These are phyloP conservation scores for Plagiodera versicolora DNA, from an alignment of 2,888 invertebrate species.

Conservation along the genomic window DNA sequence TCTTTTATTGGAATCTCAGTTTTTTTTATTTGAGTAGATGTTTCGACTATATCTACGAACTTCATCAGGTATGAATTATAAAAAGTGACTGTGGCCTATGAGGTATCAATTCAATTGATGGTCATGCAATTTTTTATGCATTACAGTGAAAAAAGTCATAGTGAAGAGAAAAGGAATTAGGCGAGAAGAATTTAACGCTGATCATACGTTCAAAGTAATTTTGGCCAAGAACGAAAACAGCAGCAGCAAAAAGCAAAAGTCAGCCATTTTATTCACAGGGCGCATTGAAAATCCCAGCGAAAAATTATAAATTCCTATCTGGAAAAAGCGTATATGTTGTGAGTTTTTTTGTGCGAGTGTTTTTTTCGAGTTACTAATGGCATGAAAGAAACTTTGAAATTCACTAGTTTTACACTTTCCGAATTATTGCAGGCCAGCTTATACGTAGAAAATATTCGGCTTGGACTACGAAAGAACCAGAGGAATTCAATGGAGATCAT, in stretches of 20 bases:
- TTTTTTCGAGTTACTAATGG: not conserved
- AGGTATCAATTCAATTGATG: no score
- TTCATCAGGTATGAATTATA: no score
- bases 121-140: no score
- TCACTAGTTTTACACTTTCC: not conserved
- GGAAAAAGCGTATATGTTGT: not conserved
- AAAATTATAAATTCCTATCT: not conserved
- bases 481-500: not conserved
- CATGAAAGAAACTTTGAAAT: not conserved
- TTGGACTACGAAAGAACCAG: not conserved
- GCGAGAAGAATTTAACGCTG: constrained; percentile 21
- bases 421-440: not conserved
- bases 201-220: constrained; percentile 30
- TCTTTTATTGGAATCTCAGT: no score
- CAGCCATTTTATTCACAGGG: not conserved
- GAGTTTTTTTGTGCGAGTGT: not conserved
- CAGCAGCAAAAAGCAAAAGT: not conserved
- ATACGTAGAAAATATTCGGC: not conserved
- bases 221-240: not conserved
- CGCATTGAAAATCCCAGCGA: not conserved
- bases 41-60: no score
- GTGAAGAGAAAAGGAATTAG: not conserved
- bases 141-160: not conserved
- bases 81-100: no score
- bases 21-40: no score